These are phyloP conservation scores for Turritopsis dohrnii DNA, from an alignment of 30 jellyfish, hydroid and myxozoan genomes.

Conservation along the genomic window DNA sequence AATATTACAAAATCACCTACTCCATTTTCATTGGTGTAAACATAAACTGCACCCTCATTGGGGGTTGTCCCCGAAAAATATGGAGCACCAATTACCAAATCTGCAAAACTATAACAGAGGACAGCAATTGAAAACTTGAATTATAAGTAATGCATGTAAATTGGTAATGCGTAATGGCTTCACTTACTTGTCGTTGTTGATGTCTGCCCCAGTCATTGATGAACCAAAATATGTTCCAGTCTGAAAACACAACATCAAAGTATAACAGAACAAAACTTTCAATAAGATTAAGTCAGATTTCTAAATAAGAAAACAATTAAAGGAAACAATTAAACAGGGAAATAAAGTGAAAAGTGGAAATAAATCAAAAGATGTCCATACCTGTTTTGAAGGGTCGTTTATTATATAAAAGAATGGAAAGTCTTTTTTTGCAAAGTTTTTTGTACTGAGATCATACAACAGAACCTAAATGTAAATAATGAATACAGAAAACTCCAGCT, in stretches of 20 bases:
- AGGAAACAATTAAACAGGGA: too few relatives aligned
- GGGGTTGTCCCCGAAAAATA: slow-evolving; percentile 11
- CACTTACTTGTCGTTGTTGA: slow-evolving; percentile 66
- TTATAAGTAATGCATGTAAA: not conserved
- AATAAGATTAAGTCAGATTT: too few relatives aligned
- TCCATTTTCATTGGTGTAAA: slow-evolving; percentile 44
- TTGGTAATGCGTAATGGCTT: too few relatives aligned
- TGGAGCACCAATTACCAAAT: slow-evolving; percentile 90
- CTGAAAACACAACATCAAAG: slow-evolving; percentile 31
- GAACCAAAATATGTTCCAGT: slow-evolving; percentile 76
- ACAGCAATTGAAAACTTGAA: not conserved
- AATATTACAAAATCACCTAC: slow-evolving; percentile 35
- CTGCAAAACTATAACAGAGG: slow-evolving; percentile 39
- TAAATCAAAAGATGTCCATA: too few relatives aligned
- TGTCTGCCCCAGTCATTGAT: slow-evolving; percentile 59
- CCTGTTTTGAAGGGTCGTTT: slow-evolving; percentile 12
- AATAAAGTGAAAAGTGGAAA: too few relatives aligned
- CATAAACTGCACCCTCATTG: slow-evolving; percentile 70
- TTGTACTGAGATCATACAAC: not conserved
- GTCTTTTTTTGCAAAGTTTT: too few relatives aligned
- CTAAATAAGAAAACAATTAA: too few relatives aligned
- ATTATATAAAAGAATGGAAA: not conserved
- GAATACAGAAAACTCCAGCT: not conserved
- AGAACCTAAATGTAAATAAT: not conserved
- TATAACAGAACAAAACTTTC: too few relatives aligned